Percentiles rank a stretch among this genome's conserved stretches.
These are phyloP conservation scores for Eumacrocentrus americanus DNA, from an alignment of 2,888 invertebrate species.

Conservation along the genomic window DNA sequence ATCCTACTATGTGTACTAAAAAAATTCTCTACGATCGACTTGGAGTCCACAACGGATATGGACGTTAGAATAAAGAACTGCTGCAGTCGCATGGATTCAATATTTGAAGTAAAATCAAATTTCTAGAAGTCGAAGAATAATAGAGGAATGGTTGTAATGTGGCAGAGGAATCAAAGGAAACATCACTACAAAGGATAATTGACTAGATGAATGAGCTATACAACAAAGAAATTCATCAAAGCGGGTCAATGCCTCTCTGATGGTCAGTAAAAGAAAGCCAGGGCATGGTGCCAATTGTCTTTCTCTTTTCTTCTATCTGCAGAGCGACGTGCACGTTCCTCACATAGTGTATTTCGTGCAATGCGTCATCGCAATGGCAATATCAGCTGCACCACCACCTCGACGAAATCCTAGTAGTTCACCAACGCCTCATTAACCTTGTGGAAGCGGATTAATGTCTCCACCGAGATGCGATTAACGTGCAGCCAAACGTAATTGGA, in stretches of 20 bases:
- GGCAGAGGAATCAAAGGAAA: too few species aligned
- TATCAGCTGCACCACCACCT: neutral
- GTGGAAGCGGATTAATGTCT: neutral
- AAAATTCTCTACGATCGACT: conserved; percentile 10
- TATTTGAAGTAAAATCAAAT: neutral
- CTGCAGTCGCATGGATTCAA: neutral
- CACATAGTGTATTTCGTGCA: neutral
- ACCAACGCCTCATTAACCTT: conserved; percentile 2
- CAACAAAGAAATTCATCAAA: neutral
- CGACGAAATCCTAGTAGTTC: neutral
- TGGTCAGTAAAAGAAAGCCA: conserved; percentile 2
- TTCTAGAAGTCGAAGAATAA: too few species aligned
- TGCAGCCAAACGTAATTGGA: conserved; percentile 4
- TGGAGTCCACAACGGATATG: neutral
- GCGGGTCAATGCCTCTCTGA: neutral
- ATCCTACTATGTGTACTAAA: neutral
- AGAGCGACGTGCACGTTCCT: neutral
- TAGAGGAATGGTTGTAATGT: too few species aligned
- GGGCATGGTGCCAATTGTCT: conserved; percentile 6
- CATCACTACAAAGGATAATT: too few species aligned
- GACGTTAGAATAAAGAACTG: too few species aligned
- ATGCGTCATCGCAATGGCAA: neutral
- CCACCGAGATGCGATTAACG: neutral
- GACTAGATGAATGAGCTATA: too few species aligned
- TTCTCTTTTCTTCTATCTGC: neutral